Base-by-base conservation (phyloP, 2,113 vertebrate genomes). In the Andinoacara biseriatus region DNA sequence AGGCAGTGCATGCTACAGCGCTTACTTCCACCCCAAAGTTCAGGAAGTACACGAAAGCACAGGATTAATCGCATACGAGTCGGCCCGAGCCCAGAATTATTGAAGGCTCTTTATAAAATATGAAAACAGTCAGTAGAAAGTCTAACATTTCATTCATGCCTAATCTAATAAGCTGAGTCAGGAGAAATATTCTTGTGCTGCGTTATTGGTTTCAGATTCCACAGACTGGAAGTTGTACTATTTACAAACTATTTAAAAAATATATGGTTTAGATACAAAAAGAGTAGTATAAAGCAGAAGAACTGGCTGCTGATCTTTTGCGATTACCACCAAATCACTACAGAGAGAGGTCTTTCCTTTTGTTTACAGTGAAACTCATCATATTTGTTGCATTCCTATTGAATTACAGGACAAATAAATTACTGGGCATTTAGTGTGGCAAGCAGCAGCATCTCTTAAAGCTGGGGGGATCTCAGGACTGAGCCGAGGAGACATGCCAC, bases 331-430 rank as follows among this genome's bases (percentile, higher is more conserved):
- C 24, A 76, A 86, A 81, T 67, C 76, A 78, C 74, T 75, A 78
- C 82, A 81, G 54, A 78, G 67, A 76, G 72, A 78, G 20, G 74
- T 86, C 78, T 89, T 87, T 90, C 52, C 31, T 76, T 63, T 87
- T 94, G 93, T 95, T 96, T 92, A 95, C 83, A 91, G 57, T 65
- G 67, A 74, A 86, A 90, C 86, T 86, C 79, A 76, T 90, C 86
- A 78, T 84, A 89, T 90, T 81, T 85, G 83, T 77, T 76, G 63
- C 10, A 5, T 76, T 87, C 75, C 62, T 89, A 87, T 86, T 78
- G 84, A 92, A 90, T 86, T 91, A 86, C 78, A 90, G 87, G 76
- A 91, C 90, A 92, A 91, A 94, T 87, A 67, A 87, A 90, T 89
- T 91, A 87, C 59, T 80, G 81, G 83, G 72, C 82, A 77, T 92